Evolutionary conservation across 1,140 invertebrate species (phyloP).

Genomic region (Heliconius nattereri): DNA sequence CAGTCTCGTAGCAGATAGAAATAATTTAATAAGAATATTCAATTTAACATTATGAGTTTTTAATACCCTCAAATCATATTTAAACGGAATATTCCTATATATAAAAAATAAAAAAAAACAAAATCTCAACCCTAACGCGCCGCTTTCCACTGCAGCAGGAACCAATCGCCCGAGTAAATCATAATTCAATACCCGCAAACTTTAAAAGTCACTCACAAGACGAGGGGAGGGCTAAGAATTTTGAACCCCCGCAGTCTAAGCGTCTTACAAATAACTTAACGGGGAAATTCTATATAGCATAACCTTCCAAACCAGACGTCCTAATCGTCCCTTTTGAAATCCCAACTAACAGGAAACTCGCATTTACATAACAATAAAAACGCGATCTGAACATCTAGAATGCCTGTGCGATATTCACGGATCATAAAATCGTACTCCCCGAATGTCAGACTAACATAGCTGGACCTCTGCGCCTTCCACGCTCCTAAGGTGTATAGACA

Average conservation of each 20-base stretch:
- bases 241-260: constrained; percentile 53
- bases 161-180: constrained; percentile 61
- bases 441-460: constrained; percentile 62
- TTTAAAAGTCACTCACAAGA: constrained; percentile 68
- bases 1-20: too few relatives aligned
- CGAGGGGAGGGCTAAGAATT: constrained; percentile 60
- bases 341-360: constrained; percentile 78
- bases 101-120: background rate
- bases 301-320: constrained; percentile 78
- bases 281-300: constrained; percentile 62
- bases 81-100: background rate
- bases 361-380: constrained; percentile 82
- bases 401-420: constrained; percentile 79
- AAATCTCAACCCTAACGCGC: background rate
- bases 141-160: constrained; percentile 50
- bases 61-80: background rate
- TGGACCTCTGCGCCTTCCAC: constrained; percentile 51
- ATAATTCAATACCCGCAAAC: constrained; percentile 72
- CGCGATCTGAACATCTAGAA: constrained; percentile 79
- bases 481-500: constrained; percentile 26
- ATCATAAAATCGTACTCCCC: constrained; percentile 76
- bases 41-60: too few relatives aligned
- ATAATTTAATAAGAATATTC: too few relatives aligned
- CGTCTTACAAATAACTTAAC: constrained; percentile 67
- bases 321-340: constrained; percentile 80